Percentiles rank a stretch among this genome's conserved stretches.
Evolutionary conservation across 2,113 vertebrate species (phyloP).

Genomic region (Charina bottae): DNA sequence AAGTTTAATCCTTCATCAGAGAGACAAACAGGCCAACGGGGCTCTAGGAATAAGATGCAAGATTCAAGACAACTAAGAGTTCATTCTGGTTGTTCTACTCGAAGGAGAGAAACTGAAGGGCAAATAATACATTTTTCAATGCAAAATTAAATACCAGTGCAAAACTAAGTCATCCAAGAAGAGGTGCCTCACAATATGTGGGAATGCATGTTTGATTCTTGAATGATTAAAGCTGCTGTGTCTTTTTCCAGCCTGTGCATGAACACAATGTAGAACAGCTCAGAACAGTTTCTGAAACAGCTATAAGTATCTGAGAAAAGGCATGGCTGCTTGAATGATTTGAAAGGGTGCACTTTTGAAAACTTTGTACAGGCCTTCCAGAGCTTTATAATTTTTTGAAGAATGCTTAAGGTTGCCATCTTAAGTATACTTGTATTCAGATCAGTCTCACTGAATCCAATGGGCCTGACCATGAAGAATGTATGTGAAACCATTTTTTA

Average conservation of each 20-base stretch:
- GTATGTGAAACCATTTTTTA: background rate
- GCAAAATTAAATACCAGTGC: background rate
- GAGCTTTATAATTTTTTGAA: background rate
- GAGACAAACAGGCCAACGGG: background rate
- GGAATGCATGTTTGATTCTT: background rate
- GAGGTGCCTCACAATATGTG: background rate
- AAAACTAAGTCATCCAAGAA: background rate
- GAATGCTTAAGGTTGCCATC: background rate
- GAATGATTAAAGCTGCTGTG: background rate
- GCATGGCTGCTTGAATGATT: background rate
- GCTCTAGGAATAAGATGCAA: background rate
- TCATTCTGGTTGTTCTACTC: background rate
- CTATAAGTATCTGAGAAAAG: background rate
- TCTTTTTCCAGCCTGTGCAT: background rate
- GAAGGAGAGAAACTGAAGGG: background rate
- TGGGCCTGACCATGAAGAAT: background rate
- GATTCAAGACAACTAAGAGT: background rate
- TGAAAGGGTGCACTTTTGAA: background rate
- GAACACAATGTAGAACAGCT: background rate
- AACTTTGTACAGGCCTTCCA: background rate
- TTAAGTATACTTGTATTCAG: background rate
- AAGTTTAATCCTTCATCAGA: background rate
- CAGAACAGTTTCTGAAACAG: no score
- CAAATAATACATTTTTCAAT: background rate
- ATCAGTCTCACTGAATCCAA: background rate